Conservation (phyloP, 1,140 invertebrate genomes). For the Papilio polyxenes region DNA sequence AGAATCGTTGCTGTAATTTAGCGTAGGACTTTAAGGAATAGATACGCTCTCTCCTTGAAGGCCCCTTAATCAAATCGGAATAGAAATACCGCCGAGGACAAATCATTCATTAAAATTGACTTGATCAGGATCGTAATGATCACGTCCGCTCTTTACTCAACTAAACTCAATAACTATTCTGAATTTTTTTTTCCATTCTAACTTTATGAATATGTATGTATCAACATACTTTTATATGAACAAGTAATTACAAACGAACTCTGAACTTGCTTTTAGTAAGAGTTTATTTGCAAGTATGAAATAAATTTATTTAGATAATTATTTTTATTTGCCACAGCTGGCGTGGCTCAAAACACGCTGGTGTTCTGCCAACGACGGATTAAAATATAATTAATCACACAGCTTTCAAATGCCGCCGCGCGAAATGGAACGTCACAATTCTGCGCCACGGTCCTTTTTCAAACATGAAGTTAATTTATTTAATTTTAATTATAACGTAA, state of each 20-base stretch:
- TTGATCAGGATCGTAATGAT: background rate
- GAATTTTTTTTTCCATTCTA: background rate
- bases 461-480: background rate
- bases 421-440: slow-evolving; percentile 11
- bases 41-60: too few species aligned
- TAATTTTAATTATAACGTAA: too few species aligned
- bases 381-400: slow-evolving; percentile 30
- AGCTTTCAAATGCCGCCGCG: background rate
- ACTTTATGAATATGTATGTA: too few species aligned
- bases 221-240: too few species aligned
- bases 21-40: too few species aligned
- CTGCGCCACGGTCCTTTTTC: background rate
- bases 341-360: background rate
- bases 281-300: background rate
- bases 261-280: background rate
- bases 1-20: too few species aligned
- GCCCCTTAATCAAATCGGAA: too few species aligned
- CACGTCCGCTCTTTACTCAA: background rate
- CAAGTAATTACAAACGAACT: background rate
- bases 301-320: background rate
- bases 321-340: background rate
- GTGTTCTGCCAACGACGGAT: slow-evolving; percentile 30
- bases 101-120: background rate
- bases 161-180: background rate
- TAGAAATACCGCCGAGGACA: background rate